Evolutionary conservation across 2,797 vertebrate genomes (phyloP).

Genomic region (Pantherophis vulpinus): DNA sequence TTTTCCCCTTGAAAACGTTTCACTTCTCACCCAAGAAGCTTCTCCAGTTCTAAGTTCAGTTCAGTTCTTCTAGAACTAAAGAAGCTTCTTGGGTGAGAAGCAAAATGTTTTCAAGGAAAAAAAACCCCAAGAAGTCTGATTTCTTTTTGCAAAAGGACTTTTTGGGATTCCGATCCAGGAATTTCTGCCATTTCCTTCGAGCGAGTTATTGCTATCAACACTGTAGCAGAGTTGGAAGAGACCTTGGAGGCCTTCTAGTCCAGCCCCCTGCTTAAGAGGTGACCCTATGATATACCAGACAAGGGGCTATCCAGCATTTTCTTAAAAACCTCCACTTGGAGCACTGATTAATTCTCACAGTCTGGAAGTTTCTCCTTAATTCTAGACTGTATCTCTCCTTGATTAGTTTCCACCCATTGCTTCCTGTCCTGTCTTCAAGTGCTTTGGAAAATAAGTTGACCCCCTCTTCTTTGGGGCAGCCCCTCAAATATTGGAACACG

Average conservation of each 20-base stretch:
- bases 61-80: background rate
- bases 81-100: background rate
- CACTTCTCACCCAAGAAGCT: background rate
- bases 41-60: background rate
- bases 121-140: too few relatives aligned
- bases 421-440: background rate
- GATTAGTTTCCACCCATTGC: background rate
- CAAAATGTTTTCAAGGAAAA: too few relatives aligned
- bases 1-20: background rate
- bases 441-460: background rate
- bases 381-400: background rate
- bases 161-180: too few relatives aligned
- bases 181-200: background rate
- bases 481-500: fast-evolving
- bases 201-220: background rate
- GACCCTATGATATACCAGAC: background rate
- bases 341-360: background rate
- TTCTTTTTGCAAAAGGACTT: too few relatives aligned
- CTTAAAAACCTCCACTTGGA: background rate
- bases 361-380: background rate
- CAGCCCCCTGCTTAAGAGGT: background rate
- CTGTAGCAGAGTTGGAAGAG: background rate
- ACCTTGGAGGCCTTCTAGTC: background rate
- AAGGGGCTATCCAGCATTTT: background rate
- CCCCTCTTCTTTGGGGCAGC: background rate